phyloP scores from a whole-genome alignment of 1,140 invertebrate genomes.

The Caenorhabditis brenneri region DNA sequence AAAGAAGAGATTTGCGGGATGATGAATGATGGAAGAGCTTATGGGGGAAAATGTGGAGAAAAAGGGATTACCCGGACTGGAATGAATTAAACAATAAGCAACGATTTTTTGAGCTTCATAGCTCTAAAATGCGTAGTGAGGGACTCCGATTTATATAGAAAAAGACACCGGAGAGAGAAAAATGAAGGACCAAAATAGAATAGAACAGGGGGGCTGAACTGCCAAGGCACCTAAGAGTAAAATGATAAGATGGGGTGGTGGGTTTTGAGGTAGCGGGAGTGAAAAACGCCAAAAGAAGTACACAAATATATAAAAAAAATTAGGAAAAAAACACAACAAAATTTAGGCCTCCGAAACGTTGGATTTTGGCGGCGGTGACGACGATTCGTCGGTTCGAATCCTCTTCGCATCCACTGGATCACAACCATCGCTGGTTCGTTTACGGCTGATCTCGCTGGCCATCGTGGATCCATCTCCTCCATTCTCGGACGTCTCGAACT shows the following conservation, averaged over 20 bases:
- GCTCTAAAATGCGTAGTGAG: background rate
- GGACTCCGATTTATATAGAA: no score
- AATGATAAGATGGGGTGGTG: background rate
- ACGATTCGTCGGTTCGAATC: background rate
- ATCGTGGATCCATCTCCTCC: background rate
- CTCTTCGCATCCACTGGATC: background rate
- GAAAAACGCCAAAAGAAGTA: no score
- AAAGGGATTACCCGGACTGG: slow-evolving; percentile 12
- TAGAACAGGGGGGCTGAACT: background rate
- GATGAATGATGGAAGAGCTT: background rate
- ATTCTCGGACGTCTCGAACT: background rate
- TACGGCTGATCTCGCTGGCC: background rate
- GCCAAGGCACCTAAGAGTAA: slow-evolving; percentile 16
- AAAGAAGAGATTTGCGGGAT: background rate
- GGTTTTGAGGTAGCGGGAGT: background rate
- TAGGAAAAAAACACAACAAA: background rate
- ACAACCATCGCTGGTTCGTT: background rate
- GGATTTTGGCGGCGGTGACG: background rate
- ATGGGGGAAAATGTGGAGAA: background rate
- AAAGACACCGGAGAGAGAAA: no score
- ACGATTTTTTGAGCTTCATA: background rate
- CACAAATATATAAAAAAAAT: no score
- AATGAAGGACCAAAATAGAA: background rate
- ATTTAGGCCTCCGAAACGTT: slow-evolving; percentile 2
- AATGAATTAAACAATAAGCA: slow-evolving; percentile 22